Base-by-base conservation (phyloP, 2,797 vertebrate genomes). In the Falco biarmicus region DNA sequence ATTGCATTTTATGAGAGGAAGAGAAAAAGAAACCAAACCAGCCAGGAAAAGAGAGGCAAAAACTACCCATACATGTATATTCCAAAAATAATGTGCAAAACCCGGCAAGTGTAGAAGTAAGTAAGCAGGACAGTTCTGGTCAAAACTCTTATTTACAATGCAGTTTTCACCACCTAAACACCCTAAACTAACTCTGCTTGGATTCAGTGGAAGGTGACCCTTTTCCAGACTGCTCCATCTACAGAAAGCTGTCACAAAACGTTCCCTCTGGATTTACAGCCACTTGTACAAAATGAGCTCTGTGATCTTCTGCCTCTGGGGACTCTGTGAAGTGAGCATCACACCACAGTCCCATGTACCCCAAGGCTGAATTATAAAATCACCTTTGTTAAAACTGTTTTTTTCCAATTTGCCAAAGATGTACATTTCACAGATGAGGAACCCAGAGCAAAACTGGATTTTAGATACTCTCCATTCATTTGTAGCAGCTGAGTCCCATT, bases 311-410 rank as follows among this genome's bases (percentile, higher is more conserved):
- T 61, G 43, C 54, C 34, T 66, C 50, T 32, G 13, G 19, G 15
- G 32, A 68, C 10, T 5, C 18, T 25, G 51, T 47, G 41, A 89
- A 82, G n/a, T 34, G 19, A 74, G 31, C 10, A 15, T 10, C 45
- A 32, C 21, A 31, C 6, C 26, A 37, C 54, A 84, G 57, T 13
- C 32, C 14, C 45, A 29, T 0, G 0, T 15, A 60, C 10, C 21
- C 43, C 45, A 24, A 66, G 47, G 57, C 34, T 74, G 84, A 91
- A 71, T 15, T 84, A 8, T 39, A 87, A 37, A 17, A 64, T 18
- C 43, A 66, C 6, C n/a, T 37, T n/a, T 73, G 6, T 48, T 89
- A 70, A 77, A 84, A 63, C 13, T 21, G 7, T 64, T 84, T 3
- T 3, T 2, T 78, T 89, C 39, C 41, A 71, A 32, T 87, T 83